Base-by-base conservation (phyloP, 2,797 vertebrate species). In the Glyptemys insculpta region DNA sequence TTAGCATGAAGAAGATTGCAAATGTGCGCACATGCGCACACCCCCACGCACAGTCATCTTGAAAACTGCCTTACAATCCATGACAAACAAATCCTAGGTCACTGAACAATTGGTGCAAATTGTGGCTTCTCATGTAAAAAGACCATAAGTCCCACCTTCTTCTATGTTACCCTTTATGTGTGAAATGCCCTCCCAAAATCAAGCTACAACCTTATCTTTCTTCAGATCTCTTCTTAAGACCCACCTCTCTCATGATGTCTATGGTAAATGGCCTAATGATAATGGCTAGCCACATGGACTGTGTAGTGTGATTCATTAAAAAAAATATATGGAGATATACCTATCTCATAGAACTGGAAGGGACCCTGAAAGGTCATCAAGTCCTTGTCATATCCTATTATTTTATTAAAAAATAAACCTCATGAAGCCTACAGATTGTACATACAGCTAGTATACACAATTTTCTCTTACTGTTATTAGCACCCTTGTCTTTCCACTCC, bases 221-320 rank as follows among this genome's bases (percentile, higher is more conserved):
- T 89, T 12, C 31, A 54, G 18, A 18, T 79, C 8, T 1, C 31
- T 89, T 56, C 31, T 37, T 53, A 21, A 47, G 21, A 6, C 3
- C 37, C 34, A 4, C 0, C 57, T 21, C 85, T 76, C 25, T 49
- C 16, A 1, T 1, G 16, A 5, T n/a, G 14, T 57, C 79, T 94
- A 47, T 90, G n/a, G 27, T 72, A n/a, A 52, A 31, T 6, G 5
- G 29, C 34, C 0, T 76, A 5, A 62, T 3, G 49, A 2, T 54
- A 41, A 3, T 0, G 0, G 1, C 25, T 79, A 44, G 8, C 53
- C 59, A 0, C 4, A 50, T 31, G 27, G 6, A 56, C 90, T 23
- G 14, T 47, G 8, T 54, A 10, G 11, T 41, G 23, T 41, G 27
- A 19, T 83, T 27, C 57, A 59, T 59, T 31, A 62, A 62, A 44